Conservation (phyloP, 2,797 vertebrate species). For the Hemitrygon akajei region DNA sequence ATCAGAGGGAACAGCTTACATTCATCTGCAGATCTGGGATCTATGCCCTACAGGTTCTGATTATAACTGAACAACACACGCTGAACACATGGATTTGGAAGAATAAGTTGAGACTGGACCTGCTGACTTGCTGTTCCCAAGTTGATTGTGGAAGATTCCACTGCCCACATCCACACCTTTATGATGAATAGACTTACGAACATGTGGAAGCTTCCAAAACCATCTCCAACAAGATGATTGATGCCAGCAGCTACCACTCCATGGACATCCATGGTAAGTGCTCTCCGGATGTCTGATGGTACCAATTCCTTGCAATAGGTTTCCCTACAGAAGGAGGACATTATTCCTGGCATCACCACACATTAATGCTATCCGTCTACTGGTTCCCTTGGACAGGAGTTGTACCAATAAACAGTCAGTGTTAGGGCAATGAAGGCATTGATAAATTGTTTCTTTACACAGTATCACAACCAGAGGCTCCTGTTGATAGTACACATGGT, state of each 20-base stretch:
- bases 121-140: background rate
- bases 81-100: background rate
- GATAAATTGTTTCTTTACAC: background rate
- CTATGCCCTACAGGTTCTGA: background rate
- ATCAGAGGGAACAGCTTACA: background rate
- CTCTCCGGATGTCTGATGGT: background rate
- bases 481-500: background rate
- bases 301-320: background rate
- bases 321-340: background rate
- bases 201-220: background rate
- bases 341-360: background rate
- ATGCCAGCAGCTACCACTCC: background rate
- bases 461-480: background rate
- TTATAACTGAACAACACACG: background rate
- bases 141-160: background rate
- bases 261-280: background rate
- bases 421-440: background rate
- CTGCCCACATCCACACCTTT: background rate
- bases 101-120: background rate
- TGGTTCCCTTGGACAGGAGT: background rate
- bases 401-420: background rate
- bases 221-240: background rate
- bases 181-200: background rate
- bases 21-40: background rate
- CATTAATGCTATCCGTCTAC: background rate